phyloP scores from a whole-genome alignment of 2,797 vertebrate genomes.

The Rhinogobio ventralis region DNA sequence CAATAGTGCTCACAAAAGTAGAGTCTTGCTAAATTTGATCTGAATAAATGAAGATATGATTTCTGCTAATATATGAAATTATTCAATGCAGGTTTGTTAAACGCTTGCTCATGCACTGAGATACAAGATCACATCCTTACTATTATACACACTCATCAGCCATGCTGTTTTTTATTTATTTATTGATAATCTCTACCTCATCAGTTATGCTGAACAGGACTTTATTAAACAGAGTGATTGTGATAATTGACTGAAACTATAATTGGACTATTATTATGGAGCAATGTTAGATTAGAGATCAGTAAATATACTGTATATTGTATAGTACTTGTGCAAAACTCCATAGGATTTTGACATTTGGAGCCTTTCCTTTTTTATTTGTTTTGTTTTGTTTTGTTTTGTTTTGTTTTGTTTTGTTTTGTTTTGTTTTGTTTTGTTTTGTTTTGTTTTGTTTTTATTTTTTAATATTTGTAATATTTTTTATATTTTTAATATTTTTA shows the following conservation, averaged over 20 bases:
- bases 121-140: conserved; percentile 15
- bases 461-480: neutral
- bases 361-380: neutral
- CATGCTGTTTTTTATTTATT: conserved; percentile 42
- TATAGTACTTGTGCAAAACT: neutral
- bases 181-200: conserved; percentile 34
- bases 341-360: neutral
- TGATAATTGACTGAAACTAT: neutral
- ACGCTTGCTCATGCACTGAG: conserved; percentile 17
- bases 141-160: conserved; percentile 31
- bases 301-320: neutral
- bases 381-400: too few species aligned
- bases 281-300: neutral
- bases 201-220: conserved; percentile 11
- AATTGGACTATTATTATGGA: neutral
- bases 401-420: too few species aligned
- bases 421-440: neutral
- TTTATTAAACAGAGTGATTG: conserved; percentile 17
- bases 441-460: neutral
- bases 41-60: conserved; percentile 45
- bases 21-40: conserved; percentile 43
- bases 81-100: conserved; percentile 52
- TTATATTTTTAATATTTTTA: too few species aligned
- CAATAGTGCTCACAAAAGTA: conserved; percentile 36
- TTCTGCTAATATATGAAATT: conserved; percentile 44